Evolutionary conservation across 64 coral and sea anemone species (phyloP).

Genomic region (Dendronephthya gigantea): DNA sequence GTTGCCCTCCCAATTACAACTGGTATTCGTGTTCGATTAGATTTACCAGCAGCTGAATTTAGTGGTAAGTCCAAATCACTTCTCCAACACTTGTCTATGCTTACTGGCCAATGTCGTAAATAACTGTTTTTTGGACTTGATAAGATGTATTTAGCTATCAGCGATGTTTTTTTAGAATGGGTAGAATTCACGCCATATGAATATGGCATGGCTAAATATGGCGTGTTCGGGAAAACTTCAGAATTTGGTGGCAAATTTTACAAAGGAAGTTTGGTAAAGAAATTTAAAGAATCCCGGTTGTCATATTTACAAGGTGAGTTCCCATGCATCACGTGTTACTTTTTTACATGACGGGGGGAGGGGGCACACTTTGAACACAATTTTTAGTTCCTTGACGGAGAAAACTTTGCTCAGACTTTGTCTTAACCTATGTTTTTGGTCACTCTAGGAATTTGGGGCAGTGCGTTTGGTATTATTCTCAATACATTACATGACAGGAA

Average conservation of each 20-base stretch:
- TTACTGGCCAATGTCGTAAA: too few species aligned
- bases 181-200: slow-evolving; percentile 70
- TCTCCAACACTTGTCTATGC: too few species aligned
- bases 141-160: too few species aligned
- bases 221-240: slow-evolving; percentile 44
- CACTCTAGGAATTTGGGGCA: not conserved
- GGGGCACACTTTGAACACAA: too few species aligned
- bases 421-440: not conserved
- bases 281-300: slow-evolving; percentile 33
- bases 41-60: not conserved
- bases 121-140: too few species aligned
- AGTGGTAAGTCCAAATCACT: not conserved
- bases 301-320: slow-evolving; percentile 58
- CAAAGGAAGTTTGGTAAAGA: slow-evolving; percentile 33
- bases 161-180: slow-evolving; percentile 60
- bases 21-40: not conserved
- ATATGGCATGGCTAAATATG: slow-evolving; percentile 61
- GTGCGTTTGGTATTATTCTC: not conserved
- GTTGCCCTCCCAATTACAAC: not conserved
- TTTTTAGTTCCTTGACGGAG: not conserved
- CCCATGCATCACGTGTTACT: too few species aligned
- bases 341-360: too few species aligned
- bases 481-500: not conserved
- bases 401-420: not conserved
- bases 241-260: slow-evolving; percentile 66